Percentiles rank a stretch among this genome's conserved stretches.
These are phyloP conservation scores for Zaprionus vittiger DNA, from an alignment of 1,140 invertebrate genomes.

Conservation along the genomic window DNA sequence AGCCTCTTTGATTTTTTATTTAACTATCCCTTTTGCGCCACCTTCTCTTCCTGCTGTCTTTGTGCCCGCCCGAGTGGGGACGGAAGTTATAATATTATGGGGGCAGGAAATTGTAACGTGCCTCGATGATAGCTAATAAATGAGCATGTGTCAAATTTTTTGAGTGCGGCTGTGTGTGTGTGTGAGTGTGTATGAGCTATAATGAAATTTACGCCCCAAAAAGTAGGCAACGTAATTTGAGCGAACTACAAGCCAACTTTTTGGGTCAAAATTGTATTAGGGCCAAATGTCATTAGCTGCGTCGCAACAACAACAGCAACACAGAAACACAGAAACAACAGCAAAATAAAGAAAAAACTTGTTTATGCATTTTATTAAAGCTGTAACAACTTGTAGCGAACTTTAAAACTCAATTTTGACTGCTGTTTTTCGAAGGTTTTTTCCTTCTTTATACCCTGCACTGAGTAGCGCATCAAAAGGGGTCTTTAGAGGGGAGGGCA, in stretches of 20 bases:
- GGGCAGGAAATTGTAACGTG: conserved; percentile 57
- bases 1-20: conserved; percentile 55
- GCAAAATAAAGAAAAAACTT: conserved; percentile 12
- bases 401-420: conserved; percentile 26
- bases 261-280: conserved; percentile 42
- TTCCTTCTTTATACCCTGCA: not conserved
- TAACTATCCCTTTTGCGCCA: conserved; percentile 51
- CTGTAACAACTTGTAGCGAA: conserved; percentile 15
- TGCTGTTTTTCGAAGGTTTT: not conserved
- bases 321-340: not conserved
- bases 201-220: conserved; percentile 53
- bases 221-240: conserved; percentile 51
- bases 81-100: conserved; percentile 55
- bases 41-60: conserved; percentile 18
- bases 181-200: conserved; percentile 8
- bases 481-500: not conserved
- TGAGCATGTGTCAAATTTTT: conserved; percentile 59
- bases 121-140: conserved; percentile 62
- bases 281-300: conserved; percentile 30
- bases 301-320: conserved; percentile 2
- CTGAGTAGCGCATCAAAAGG: not conserved
- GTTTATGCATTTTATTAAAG: conserved; percentile 32
- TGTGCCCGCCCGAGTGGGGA: conserved; percentile 29
- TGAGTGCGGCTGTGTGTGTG: conserved; percentile 1
- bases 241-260: conserved; percentile 28